phyloP scores from a whole-genome alignment of 2,888 invertebrate genomes.

The Pollenia angustigena region DNA sequence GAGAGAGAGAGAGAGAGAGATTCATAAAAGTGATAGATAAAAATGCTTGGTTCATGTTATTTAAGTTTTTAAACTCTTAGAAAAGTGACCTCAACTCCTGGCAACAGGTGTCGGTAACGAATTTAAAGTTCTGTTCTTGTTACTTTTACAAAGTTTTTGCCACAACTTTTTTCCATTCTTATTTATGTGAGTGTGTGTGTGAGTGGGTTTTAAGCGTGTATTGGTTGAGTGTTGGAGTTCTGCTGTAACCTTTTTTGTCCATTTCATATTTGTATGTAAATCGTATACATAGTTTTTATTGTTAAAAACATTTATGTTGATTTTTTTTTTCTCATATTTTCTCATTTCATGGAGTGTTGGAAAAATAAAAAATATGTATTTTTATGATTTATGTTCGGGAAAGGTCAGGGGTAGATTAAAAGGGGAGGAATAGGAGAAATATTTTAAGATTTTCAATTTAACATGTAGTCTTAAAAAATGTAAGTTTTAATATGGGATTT shows the following conservation, averaged over 20 bases:
- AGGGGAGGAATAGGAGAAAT: neutral
- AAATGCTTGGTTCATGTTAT: slow-evolving; percentile 51
- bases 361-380: slow-evolving; percentile 26
- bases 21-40: neutral
- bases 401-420: neutral
- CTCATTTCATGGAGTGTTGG: slow-evolving; percentile 49
- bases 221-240: slow-evolving; percentile 14
- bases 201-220: neutral
- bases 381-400: slow-evolving; percentile 50
- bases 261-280: slow-evolving; percentile 41
- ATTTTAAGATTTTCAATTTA: no score
- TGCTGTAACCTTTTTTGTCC: slow-evolving; percentile 28
- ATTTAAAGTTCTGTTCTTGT: slow-evolving; percentile 19
- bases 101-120: slow-evolving; percentile 67
- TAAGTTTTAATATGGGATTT: no score
- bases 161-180: slow-evolving; percentile 34
- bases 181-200: slow-evolving; percentile 10
- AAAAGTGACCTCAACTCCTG: slow-evolving; percentile 54
- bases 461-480: no score
- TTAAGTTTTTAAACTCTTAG: slow-evolving; percentile 47
- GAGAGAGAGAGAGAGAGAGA: neutral
- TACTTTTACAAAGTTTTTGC: slow-evolving; percentile 32
- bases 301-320: slow-evolving; percentile 59
- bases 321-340: slow-evolving; percentile 41
- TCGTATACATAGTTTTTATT: slow-evolving; percentile 45